phyloP scores from a whole-genome alignment of 2,113 vertebrate species.

The Marmota monax region DNA sequence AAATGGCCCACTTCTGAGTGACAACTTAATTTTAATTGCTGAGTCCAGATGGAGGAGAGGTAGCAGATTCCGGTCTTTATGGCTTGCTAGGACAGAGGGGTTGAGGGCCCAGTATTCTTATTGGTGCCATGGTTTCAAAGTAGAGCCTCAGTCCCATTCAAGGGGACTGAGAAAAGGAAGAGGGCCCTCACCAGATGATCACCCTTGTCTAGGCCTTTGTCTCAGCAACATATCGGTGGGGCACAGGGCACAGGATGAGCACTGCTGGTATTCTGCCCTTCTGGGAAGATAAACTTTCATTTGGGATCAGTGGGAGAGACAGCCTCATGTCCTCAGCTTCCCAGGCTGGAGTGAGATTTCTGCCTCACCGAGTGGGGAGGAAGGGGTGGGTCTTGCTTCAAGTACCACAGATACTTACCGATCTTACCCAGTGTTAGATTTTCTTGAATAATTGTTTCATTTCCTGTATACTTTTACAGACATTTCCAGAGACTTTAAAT shows the following conservation, averaged over 20 bases:
- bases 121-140: background rate
- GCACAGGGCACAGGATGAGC: background rate
- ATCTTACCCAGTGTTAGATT: background rate
- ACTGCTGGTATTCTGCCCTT: background rate
- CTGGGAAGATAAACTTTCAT: background rate
- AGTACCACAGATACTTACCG: background rate
- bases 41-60: background rate
- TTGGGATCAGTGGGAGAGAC: background rate
- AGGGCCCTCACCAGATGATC: background rate
- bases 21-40: background rate
- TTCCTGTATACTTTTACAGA: background rate
- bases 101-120: background rate
- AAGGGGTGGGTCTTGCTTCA: background rate
- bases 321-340: background rate
- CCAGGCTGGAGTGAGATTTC: background rate
- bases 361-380: background rate
- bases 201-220: background rate
- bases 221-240: background rate
- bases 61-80: background rate
- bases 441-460: conserved; percentile 30
- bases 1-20: background rate
- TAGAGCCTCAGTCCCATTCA: background rate
- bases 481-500: background rate
- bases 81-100: background rate
- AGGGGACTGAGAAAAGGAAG: background rate